A percentile compares a stretch with the other conserved stretches of the same genome.
Conservation (phyloP, 92 coral and sea anemone species). For the Paragorgia papillata region DNA sequence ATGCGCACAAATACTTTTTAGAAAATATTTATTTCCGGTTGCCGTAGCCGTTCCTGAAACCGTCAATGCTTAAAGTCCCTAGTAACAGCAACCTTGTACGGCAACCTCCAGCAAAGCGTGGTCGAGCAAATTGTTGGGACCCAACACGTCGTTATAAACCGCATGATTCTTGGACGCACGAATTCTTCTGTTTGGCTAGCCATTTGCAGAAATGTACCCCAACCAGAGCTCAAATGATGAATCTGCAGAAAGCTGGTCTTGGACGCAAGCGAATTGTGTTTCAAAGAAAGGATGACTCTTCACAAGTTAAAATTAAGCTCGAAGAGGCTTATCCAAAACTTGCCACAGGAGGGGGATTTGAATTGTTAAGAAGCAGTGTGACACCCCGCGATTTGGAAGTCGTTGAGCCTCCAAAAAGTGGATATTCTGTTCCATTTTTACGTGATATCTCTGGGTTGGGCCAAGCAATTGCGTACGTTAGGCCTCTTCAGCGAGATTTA, state of each 20-base stretch:
- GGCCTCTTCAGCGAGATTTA: background rate
- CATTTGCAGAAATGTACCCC: slow-evolving; percentile 42
- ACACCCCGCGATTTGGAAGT: slow-evolving; percentile 11
- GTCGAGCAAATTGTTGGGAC: background rate
- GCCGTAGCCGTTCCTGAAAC: slow-evolving; percentile 28
- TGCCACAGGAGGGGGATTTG: slow-evolving; percentile 56
- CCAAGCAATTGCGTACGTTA: slow-evolving; percentile 10
- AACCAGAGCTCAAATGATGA: slow-evolving; percentile 38
- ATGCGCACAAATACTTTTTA: background rate
- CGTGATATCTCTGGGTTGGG: slow-evolving; percentile 30
- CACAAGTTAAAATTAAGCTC: slow-evolving; percentile 52
- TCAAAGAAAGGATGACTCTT: slow-evolving; percentile 28
- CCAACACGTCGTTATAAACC: slow-evolving; percentile 7
- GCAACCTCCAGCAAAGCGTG: slow-evolving; percentile 11
- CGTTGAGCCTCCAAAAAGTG: slow-evolving; percentile 28
- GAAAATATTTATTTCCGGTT: slow-evolving; percentile 24
- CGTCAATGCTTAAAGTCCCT: slow-evolving; percentile 5
- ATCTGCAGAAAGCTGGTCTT: slow-evolving; percentile 51
- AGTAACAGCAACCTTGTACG: no score
- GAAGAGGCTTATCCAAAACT: no score
- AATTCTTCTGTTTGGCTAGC: slow-evolving; percentile 54
- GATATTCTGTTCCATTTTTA: slow-evolving; percentile 35
- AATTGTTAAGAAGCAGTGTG: slow-evolving; percentile 44
- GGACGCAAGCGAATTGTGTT: no score
- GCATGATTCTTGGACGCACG: slow-evolving; percentile 48